phyloP scores from a whole-genome alignment of 2,888 invertebrate species.

The Elmis aenea region DNA sequence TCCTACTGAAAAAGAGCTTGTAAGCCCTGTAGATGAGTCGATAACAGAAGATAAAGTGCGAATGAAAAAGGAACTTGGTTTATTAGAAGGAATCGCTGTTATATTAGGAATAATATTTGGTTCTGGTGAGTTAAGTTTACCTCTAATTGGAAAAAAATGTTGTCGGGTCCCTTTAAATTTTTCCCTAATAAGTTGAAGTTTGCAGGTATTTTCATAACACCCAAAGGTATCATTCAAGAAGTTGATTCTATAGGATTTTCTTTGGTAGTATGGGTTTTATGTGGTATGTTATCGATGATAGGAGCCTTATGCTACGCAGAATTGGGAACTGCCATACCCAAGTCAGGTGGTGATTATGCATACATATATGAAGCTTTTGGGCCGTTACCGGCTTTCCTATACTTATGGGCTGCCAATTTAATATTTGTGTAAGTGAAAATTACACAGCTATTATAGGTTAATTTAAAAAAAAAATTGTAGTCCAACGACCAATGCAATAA shows the following conservation, averaged over 20 bases:
- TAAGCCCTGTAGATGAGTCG: slow-evolving; percentile 34
- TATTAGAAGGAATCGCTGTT: slow-evolving; percentile 88
- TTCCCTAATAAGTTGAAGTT: slow-evolving; percentile 4
- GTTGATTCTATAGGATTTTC: slow-evolving; percentile 88
- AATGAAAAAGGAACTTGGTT: slow-evolving; percentile 84
- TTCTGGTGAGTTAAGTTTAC: slow-evolving; percentile 56
- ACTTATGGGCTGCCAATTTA: slow-evolving; percentile 94
- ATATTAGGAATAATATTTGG: slow-evolving; percentile 94
- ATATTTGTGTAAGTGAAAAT: slow-evolving; percentile 81
- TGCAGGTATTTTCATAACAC: slow-evolving; percentile 88
- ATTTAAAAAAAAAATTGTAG: slow-evolving; percentile 49
- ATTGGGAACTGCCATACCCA: slow-evolving; percentile 80
- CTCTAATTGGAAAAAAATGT: too few relatives aligned
- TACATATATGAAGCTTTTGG: slow-evolving; percentile 93
- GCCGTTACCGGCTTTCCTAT: slow-evolving; percentile 86
- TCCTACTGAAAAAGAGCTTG: slow-evolving; percentile 41
- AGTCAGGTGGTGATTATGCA: slow-evolving; percentile 96
- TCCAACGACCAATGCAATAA: slow-evolving; percentile 95
- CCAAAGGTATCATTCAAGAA: slow-evolving; percentile 86
- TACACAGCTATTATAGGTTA: neutral
- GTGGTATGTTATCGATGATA: slow-evolving; percentile 84
- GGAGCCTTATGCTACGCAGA: slow-evolving; percentile 98
- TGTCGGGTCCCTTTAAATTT: neutral
- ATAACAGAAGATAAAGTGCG: slow-evolving; percentile 54
- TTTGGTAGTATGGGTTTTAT: slow-evolving; percentile 79